A percentile compares a stretch with the other conserved stretches of the same genome.
These are phyloP conservation scores for Hirtodrosophila duncani DNA, from an alignment of 2,888 invertebrate species.

Conservation along the genomic window DNA sequence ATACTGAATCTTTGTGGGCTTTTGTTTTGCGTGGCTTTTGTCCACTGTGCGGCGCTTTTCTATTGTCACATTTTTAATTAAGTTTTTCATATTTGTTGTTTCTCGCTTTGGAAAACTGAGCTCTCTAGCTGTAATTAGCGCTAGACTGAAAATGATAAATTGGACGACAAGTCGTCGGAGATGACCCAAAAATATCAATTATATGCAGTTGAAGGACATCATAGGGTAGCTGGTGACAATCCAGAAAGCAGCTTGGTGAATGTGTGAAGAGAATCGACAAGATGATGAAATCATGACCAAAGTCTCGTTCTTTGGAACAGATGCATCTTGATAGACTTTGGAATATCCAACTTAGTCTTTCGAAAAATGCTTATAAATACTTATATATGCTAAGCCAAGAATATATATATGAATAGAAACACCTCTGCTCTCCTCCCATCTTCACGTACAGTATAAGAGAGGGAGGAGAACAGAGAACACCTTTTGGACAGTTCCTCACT, in stretches of 20 bases:
- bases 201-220: constrained; percentile 35
- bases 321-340: no score
- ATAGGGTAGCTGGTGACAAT: not conserved
- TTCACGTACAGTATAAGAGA: no score
- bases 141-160: constrained; percentile 39
- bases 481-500: constrained; percentile 4
- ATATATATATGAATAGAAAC: no score
- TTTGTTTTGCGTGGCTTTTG: constrained; percentile 1
- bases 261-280: no score
- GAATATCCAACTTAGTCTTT: no score
- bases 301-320: no score
- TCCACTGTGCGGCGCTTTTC: constrained; percentile 17
- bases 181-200: constrained; percentile 31
- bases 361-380: no score
- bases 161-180: constrained; percentile 19
- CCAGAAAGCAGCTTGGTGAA: not conserved
- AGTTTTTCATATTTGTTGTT: constrained; percentile 5
- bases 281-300: no score
- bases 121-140: constrained; percentile 44
- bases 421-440: no score
- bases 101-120: constrained; percentile 35
- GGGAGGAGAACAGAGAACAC: constrained; percentile 12
- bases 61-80: constrained; percentile 23
- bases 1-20: not conserved
- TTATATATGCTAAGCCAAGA: no score